These are phyloP conservation scores for Drosophila aldrichi DNA, from an alignment of 2,888 invertebrate genomes.

Conservation along the genomic window DNA sequence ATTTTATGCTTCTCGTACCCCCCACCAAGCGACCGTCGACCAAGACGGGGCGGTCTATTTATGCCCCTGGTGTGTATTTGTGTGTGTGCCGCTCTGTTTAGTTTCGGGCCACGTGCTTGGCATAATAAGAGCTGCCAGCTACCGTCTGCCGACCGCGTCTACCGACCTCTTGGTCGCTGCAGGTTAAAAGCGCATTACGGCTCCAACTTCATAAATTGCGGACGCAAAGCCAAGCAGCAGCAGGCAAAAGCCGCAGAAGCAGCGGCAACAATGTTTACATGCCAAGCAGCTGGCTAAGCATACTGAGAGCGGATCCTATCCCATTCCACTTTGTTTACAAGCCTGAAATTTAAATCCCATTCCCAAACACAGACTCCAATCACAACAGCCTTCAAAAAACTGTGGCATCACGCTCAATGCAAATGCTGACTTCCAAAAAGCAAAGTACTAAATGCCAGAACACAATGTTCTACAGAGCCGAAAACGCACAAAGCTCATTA, in stretches of 20 bases:
- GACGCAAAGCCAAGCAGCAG: constrained; percentile 28
- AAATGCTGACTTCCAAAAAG: constrained; percentile 48
- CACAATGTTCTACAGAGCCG: constrained; percentile 20
- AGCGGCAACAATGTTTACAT: constrained; percentile 67
- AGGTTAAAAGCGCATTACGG: constrained; percentile 80
- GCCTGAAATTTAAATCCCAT: constrained; percentile 6
- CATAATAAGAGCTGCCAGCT: constrained; percentile 64
- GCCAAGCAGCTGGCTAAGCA: constrained; percentile 68
- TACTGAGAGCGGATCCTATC: constrained; percentile 3
- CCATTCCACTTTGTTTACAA: background rate
- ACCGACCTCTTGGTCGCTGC: constrained; percentile 53
- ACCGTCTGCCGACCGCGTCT: constrained; percentile 22
- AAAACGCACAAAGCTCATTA: constrained; percentile 63
- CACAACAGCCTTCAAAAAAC: constrained; percentile 44
- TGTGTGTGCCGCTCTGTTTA: constrained; percentile 53
- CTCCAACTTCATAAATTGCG: constrained; percentile 76
- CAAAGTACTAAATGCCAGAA: background rate
- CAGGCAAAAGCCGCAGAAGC: constrained; percentile 41
- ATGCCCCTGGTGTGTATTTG: constrained; percentile 36
- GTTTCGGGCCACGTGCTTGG: constrained; percentile 70
- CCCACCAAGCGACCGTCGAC: background rate
- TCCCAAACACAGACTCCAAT: constrained; percentile 13
- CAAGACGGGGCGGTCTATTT: constrained; percentile 46
- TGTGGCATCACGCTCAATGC: constrained; percentile 52
- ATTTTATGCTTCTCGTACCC: constrained; percentile 59